Evolutionary conservation across 2,888 invertebrate species (phyloP), one percentile per base, ranked within the genome.

Genomic region (Zele albiditarsus): DNA sequence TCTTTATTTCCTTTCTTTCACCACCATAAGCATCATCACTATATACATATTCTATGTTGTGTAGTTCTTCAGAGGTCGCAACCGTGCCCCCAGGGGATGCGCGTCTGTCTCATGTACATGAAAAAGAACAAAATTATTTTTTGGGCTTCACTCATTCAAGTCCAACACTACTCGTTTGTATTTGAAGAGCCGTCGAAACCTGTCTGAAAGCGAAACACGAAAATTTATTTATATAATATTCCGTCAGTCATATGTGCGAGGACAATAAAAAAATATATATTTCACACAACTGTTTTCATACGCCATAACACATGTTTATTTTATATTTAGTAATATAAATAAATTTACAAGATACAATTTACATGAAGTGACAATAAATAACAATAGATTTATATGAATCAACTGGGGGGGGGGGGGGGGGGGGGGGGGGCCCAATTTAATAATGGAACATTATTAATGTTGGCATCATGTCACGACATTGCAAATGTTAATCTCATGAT

Each of bases 181-280:
- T 71, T 71, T 71, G 38, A 71, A 62, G 58, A 71, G 42, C 70
- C 60, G 58, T 71, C 70, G 58, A 71, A 69, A 60, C 42, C 42
- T 42, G 25, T 42, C 42, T 27, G 20, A 38, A 46, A 46, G 46
- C 46, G 27, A 6, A 53, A 23, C 58, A 12, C 25, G 70, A 46
- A 71, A 71, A 71, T 71, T 71, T 71, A 71, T 71, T 38, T 71
- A 27, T 60, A 46, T 71, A 60, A 62, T 69, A 33, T 69, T 14
- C 20, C 28, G 69, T 69, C 69, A 69, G 28, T 69, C 69, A 69
- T 33, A 4, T 33, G 53, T 31, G 70, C 57, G 23, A 14, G 14
- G 12, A 28, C 60, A 23, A 23, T 23, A 12, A 23, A 57, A 57
- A 57, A 57, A 57, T 1, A 42, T 20, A 69, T 49, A 69, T 53